Base-by-base conservation (phyloP, 37 sponge, comb jelly and placozoan genomes). In the Bolinopsis microptera region DNA sequence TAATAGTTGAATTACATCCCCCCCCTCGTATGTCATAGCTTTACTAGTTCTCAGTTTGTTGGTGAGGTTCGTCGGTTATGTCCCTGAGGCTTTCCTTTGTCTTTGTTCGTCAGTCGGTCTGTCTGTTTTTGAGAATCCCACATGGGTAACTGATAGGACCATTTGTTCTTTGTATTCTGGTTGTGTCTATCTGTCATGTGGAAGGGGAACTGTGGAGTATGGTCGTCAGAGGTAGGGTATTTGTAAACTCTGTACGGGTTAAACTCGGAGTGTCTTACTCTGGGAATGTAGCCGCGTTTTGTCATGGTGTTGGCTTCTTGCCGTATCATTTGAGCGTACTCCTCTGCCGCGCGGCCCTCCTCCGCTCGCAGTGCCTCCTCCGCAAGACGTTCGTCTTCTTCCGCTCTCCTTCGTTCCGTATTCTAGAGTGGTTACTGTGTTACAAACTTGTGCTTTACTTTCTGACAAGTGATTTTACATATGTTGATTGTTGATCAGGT, bases 221-320 rank as follows among this genome's bases (percentile, higher is more conserved):
- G 5, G 13, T 48, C 61, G n/a, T n/a, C n/a, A n/a, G n/a, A n/a
- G n/a, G n/a, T n/a, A n/a, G n/a, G n/a, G n/a, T n/a, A n/a, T n/a
- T n/a, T n/a, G n/a, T n/a, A n/a, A 48, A 48, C 61, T 48, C 61
- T 5, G 13, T 48, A 48, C 9, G 61, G 61, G 61, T 48, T 48
- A 48, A 48, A 48, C 61, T 48, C 61, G 9, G 61, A 48, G 61
- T 5, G 5, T 70, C 82, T 80, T 86, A 86, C 90, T 38, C 90
- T 86, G 61, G 90, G 90, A 27, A 86, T 41, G 90, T 86, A 41
- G 34, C 90, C 90, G 0, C 90, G 90, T 40, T 86, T 35, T 26
- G 90, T 86, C 90, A 86, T 86, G 61, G 23, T 38, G 0, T 40
- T 2, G 0, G 90, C 90, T 23, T 86, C 90, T 26, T 34, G 22